Conservation (phyloP, 2,797 vertebrate species). For the Chaenodraco wilsoni region DNA sequence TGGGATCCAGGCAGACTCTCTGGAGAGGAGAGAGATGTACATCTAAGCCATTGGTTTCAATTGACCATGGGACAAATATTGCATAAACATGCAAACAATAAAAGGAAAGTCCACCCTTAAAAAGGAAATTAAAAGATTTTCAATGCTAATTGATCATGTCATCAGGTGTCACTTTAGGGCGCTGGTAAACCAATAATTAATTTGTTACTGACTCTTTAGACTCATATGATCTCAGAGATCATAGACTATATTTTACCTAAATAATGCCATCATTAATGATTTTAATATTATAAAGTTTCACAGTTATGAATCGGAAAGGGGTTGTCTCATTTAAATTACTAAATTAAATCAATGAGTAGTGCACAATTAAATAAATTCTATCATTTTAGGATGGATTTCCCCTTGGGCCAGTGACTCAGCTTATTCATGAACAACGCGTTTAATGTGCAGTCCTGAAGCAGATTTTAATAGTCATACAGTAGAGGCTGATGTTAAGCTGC, state of each 20-base stretch:
- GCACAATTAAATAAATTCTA: neutral
- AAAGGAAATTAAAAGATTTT: conserved; percentile 11
- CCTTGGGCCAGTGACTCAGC: conserved; percentile 30
- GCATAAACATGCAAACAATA: conserved; percentile 55
- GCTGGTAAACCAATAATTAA: conserved; percentile 20
- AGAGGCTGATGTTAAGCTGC: neutral
- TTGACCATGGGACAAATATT: conserved; percentile 66
- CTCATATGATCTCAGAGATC: conserved; percentile 3
- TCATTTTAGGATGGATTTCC: conserved; percentile 23
- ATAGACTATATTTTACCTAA: neutral
- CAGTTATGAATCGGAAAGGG: conserved; percentile 1
- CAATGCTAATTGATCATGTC: conserved; percentile 32
- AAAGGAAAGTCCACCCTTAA: conserved; percentile 22
- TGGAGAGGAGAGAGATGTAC: conserved; percentile 57
- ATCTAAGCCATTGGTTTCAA: conserved; percentile 70
- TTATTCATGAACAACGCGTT: conserved; percentile 28
- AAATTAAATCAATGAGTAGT: neutral
- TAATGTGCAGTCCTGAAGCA: conserved; percentile 13
- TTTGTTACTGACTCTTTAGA: conserved; percentile 22
- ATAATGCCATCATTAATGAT: neutral
- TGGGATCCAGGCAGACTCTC: conserved; percentile 73
- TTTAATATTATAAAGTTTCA: conserved; percentile 10
- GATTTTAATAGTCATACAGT: conserved; percentile 6
- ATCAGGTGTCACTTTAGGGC: conserved; percentile 44
- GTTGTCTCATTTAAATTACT: neutral